A percentile compares a stretch with the other conserved stretches of the same genome.
phyloP scores from a whole-genome alignment of 2,797 vertebrate genomes.

The Eurystomus glaucurus region DNA sequence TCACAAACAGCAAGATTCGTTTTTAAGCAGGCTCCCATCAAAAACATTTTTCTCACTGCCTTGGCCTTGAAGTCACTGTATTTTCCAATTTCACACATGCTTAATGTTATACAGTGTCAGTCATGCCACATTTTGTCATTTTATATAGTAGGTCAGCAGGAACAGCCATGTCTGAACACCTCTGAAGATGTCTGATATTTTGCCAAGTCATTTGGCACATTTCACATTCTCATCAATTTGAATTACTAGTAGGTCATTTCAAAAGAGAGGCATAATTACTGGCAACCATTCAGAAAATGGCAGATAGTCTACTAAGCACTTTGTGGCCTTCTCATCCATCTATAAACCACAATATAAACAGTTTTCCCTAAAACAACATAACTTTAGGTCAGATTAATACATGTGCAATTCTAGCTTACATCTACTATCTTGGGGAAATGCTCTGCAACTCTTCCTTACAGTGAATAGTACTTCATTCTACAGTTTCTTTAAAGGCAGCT shows the following conservation, averaged over 20 bases:
- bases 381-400: conserved; percentile 14
- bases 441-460: neutral
- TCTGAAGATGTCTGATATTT: conserved; percentile 60
- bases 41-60: conserved; percentile 48
- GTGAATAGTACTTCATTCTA: neutral
- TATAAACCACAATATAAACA: conserved; percentile 67
- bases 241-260: conserved; percentile 84
- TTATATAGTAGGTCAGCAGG: conserved; percentile 76
- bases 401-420: conserved; percentile 20
- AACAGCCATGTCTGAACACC: conserved; percentile 24
- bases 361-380: conserved; percentile 66
- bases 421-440: neutral
- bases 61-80: conserved; percentile 20
- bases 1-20: neutral
- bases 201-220: conserved; percentile 82
- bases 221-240: conserved; percentile 80
- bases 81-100: conserved; percentile 60
- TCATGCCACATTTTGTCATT: conserved; percentile 74
- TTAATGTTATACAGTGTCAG: conserved; percentile 50
- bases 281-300: conserved; percentile 68
- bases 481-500: neutral
- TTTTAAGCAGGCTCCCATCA: conserved; percentile 53
- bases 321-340: conserved; percentile 58
- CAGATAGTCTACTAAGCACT: conserved; percentile 79
- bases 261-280: conserved; percentile 80